These are phyloP conservation scores for Drosophila auraria DNA, from an alignment of 1,140 invertebrate species.

Conservation along the genomic window DNA sequence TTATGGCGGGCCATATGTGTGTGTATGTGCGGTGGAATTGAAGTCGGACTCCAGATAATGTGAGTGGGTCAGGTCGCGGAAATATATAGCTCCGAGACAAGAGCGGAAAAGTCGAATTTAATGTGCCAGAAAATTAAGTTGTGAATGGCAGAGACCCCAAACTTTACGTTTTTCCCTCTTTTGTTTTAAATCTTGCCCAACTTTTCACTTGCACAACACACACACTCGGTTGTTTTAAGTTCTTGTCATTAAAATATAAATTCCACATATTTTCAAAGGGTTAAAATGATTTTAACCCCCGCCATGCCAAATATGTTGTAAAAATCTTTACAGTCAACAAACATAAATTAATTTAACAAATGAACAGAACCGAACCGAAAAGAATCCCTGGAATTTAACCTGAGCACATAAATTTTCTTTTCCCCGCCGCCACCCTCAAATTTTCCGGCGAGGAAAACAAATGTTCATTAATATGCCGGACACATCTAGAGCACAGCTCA, in stretches of 20 bases:
- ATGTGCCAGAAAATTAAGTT: constrained; percentile 45
- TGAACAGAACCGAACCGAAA: constrained; percentile 58
- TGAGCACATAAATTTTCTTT: constrained; percentile 71
- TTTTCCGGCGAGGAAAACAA: constrained; percentile 55
- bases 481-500: constrained; percentile 41
- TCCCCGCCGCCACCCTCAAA: background rate
- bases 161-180: background rate
- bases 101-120: constrained; percentile 24
- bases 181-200: constrained; percentile 16
- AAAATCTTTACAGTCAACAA: constrained; percentile 54
- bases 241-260: constrained; percentile 31
- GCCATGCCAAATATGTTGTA: constrained; percentile 51
- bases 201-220: constrained; percentile 6
- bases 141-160: constrained; percentile 3
- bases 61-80: constrained; percentile 38
- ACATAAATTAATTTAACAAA: constrained; percentile 80
- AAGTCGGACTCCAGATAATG: constrained; percentile 39
- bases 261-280: constrained; percentile 61
- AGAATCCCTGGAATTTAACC: constrained; percentile 78
- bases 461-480: constrained; percentile 82
- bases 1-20: constrained; percentile 41
- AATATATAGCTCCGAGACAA: constrained; percentile 12
- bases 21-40: background rate
- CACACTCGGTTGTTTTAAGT: constrained; percentile 17
- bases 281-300: constrained; percentile 20